A percentile compares a stretch with the other conserved stretches of the same genome.
Conservation (phyloP, 2,113 vertebrate genomes). For the Mesoclemmys tuberculata region DNA sequence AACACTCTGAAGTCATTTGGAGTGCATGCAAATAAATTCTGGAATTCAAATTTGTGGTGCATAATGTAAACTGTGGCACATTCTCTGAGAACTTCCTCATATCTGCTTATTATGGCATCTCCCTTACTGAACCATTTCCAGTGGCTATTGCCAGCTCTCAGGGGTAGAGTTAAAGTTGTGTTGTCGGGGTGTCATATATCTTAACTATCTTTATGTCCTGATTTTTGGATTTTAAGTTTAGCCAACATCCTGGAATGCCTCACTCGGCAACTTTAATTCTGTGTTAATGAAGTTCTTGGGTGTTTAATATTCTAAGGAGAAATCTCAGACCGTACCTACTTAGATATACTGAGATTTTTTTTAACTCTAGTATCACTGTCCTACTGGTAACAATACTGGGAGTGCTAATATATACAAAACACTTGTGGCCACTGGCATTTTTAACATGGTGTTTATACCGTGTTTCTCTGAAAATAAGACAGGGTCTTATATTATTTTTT, state of each 20-base stretch:
- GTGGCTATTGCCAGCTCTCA: background rate
- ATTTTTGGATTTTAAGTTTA: background rate
- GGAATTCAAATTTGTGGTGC: background rate
- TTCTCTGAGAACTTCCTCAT: background rate
- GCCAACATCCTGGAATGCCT: accelerated
- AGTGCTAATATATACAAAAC: background rate
- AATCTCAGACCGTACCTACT: background rate
- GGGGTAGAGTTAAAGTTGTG: background rate
- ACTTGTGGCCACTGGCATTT: background rate
- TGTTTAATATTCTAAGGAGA: background rate
- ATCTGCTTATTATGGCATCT: background rate
- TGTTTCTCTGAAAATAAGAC: no score
- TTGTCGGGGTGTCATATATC: background rate
- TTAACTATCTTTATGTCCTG: background rate
- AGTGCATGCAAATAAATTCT: background rate
- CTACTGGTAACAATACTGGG: background rate
- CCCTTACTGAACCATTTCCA: background rate
- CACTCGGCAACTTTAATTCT: background rate
- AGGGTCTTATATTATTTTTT: no score
- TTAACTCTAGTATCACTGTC: background rate
- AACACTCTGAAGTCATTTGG: background rate
- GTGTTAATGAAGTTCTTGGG: background rate
- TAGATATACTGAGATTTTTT: background rate
- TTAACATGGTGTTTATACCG: background rate
- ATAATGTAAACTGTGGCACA: background rate